Base-by-base conservation (phyloP, 2,888 invertebrate genomes). In the Hylaea fasciaria region DNA sequence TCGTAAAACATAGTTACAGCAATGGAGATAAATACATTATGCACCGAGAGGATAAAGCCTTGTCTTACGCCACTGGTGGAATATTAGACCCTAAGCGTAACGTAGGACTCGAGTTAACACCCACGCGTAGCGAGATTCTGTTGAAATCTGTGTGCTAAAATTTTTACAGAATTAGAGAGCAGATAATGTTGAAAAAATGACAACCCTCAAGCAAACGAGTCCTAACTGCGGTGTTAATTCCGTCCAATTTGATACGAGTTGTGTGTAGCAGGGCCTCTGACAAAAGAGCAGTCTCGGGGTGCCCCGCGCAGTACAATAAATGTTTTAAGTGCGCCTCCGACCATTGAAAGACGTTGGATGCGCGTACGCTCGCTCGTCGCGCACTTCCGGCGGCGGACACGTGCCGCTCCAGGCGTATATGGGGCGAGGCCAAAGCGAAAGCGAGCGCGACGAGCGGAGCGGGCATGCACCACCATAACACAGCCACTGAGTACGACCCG, bases 281-380 rank as follows among this genome's bases (percentile, higher is more conserved):
- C 85, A 89, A 87, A 79, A 77, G 71, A 57, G 53, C 83, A 85
- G 73, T 79, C 81, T 81, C 72, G 67, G 9, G 32, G 32, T 4
- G 32, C 68, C 71, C 72, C 73, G 10, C 32, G 32, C 32, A 80
- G 79, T 80, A 87, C 87, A 90, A 89, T 89, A 90, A 91, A 91
- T 89, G 89, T 90, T 91, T 87, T 89, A 91, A 91, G 91, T 90
- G 88, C 77, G 91, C 91, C 91, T 87, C 87, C 90, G 89, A 86
- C 82, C 86, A 78, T 79, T 76, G 85, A 82, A 83, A 85, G 77
- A 78, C 65, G 77, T 72, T 58, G 43, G 64, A 64, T 68, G 78
- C 78, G 85, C 87, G 88, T 89, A 85, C 91, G 89, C 84, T 81
- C 79, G 85, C 84, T 84, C 84, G 82, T 81, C 84, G 75, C 75